phyloP scores from a whole-genome alignment of 92 coral and sea anemone species.

The Bergia puertoricense region DNA sequence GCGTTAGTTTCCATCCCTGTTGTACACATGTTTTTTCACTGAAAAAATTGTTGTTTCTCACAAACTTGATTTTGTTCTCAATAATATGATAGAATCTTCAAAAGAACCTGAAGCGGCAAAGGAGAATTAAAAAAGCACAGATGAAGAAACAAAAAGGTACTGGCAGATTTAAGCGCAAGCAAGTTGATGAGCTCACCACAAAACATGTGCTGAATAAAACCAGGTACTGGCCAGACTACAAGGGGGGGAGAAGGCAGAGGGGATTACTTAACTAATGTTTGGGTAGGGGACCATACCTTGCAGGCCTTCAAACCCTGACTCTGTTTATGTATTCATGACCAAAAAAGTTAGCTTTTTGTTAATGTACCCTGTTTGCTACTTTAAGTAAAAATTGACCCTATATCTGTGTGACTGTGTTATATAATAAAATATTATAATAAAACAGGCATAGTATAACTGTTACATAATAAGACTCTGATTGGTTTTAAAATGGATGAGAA shows the following conservation, averaged over 20 bases:
- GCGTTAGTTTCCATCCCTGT: no score
- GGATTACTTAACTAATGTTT: neutral
- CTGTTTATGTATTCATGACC: neutral
- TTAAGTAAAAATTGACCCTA: no score
- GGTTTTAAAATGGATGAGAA: no score
- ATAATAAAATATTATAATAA: no score
- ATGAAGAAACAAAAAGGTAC: constrained; percentile 65
- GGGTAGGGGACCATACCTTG: neutral
- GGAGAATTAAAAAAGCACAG: constrained; percentile 69
- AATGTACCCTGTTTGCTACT: no score
- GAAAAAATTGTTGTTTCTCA: no score
- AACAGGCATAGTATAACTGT: no score
- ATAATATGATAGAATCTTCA: constrained; percentile 58
- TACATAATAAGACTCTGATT: no score
- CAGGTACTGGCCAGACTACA: constrained; percentile 43
- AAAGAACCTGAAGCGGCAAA: constrained; percentile 66
- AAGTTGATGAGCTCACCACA: constrained; percentile 61
- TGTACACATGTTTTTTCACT: no score
- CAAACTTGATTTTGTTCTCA: neutral
- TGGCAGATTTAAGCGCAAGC: constrained; percentile 43
- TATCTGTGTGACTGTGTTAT: no score
- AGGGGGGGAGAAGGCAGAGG: neutral
- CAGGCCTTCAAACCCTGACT: neutral
- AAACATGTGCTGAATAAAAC: constrained; percentile 67
- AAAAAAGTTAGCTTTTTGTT: no score